Percentiles rank a stretch among this genome's conserved stretches.
These are phyloP conservation scores for Ophion ventricosus DNA, from an alignment of 2,888 invertebrate species.

Conservation along the genomic window DNA sequence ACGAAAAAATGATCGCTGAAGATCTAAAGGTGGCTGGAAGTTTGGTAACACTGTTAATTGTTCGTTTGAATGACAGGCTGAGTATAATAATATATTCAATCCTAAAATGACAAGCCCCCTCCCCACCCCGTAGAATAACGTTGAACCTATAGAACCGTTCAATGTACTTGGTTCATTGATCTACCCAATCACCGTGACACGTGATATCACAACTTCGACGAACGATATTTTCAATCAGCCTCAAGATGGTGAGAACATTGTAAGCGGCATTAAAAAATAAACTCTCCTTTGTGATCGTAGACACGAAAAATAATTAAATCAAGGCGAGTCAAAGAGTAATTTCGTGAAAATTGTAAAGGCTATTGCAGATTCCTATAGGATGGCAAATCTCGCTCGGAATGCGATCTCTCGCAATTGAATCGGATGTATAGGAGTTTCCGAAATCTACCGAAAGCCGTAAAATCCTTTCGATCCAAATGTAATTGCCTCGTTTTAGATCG, in stretches of 20 bases:
- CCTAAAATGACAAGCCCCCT: not conserved
- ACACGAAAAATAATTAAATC: not conserved
- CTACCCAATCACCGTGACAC: not conserved
- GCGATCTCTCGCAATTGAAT: not conserved
- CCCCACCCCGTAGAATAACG: not conserved
- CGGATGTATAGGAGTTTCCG: not conserved
- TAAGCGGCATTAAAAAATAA: not conserved
- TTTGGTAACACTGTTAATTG: not conserved
- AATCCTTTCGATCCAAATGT: conserved; percentile 10
- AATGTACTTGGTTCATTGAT: not conserved
- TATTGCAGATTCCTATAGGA: not conserved
- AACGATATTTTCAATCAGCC: not conserved
- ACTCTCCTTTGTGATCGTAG: not conserved
- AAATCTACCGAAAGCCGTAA: not conserved
- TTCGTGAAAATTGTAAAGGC: not conserved
- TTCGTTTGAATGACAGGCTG: not conserved
- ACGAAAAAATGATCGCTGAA: not conserved
- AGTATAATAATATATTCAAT: not conserved
- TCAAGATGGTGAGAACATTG: not conserved
- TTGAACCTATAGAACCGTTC: not conserved
- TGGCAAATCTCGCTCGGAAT: not conserved
- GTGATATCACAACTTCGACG: not conserved
- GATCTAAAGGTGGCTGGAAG: not conserved
- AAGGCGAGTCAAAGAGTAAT: not conserved
- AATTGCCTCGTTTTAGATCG: conserved; percentile 11